Conservation (phyloP, 2,888 invertebrate genomes). For the Allacma fusca region DNA sequence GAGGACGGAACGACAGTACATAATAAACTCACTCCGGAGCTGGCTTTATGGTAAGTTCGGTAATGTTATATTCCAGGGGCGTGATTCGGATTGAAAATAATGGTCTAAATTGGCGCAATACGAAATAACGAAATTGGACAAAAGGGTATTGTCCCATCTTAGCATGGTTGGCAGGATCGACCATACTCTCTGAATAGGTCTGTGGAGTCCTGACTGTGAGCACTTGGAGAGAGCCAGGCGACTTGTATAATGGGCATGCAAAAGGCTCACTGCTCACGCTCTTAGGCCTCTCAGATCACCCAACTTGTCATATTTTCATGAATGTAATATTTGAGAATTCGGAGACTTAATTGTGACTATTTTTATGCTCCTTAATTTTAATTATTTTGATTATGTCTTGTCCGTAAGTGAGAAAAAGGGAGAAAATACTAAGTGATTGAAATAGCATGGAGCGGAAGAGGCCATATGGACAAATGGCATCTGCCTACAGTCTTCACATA, state of each 20-base stretch:
- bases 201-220: slow-evolving; percentile 20
- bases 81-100: slow-evolving; percentile 39
- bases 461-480: too few relatives aligned
- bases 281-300: not conserved
- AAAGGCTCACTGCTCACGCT: slow-evolving; percentile 42
- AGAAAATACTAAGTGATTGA: not conserved
- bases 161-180: slow-evolving; percentile 32
- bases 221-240: slow-evolving; percentile 4
- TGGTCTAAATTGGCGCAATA: slow-evolving; percentile 49
- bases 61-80: slow-evolving; percentile 30
- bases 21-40: not conserved
- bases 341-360: not conserved
- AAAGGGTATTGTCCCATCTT: slow-evolving; percentile 46
- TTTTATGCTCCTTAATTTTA: too few relatives aligned
- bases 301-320: not conserved
- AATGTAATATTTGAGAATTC: not conserved
- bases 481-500: too few relatives aligned
- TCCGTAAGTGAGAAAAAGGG: not conserved
- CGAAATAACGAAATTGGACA: slow-evolving; percentile 36
- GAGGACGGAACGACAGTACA: too few relatives aligned
- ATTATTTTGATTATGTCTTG: too few relatives aligned
- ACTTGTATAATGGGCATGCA: slow-evolving; percentile 46
- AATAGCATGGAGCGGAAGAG: too few relatives aligned
- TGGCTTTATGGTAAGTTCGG: not conserved
- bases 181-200: slow-evolving; percentile 5